Evolutionary conservation across 2,888 invertebrate species (phyloP).

Genomic region (Ectropis crepuscularia): DNA sequence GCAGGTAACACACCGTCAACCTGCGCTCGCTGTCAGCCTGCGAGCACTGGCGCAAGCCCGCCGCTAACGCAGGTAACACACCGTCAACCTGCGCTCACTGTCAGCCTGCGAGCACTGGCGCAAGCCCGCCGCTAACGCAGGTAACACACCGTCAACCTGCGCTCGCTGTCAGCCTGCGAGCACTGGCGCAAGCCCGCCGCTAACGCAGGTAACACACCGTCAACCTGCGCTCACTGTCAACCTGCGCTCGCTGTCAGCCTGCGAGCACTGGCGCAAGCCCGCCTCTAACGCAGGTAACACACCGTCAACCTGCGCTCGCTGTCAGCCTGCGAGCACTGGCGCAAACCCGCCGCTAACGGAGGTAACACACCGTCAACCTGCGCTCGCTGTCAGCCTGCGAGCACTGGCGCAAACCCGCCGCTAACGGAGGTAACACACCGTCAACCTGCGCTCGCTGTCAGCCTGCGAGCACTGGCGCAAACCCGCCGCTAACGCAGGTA

Average conservation of each 20-base stretch:
- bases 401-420: conserved; percentile 86
- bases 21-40: conserved; percentile 94
- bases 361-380: conserved; percentile 97
- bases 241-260: conserved; percentile 92
- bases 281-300: no score
- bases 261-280: conserved; percentile 88
- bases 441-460: conserved; percentile 93
- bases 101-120: conserved; percentile 93
- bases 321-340: conserved; percentile 93
- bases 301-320: conserved; percentile 97
- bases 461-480: conserved; percentile 92
- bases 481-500: no score
- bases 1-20: no score
- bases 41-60: conserved; percentile 86
- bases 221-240: conserved; percentile 98
- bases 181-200: conserved; percentile 86
- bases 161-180: conserved; percentile 93
- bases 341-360: conserved; percentile 49
- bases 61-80: no score
- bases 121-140: no score
- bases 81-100: conserved; percentile 95
- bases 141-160: conserved; percentile 97
- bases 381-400: conserved; percentile 94
- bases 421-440: no score
- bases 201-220: no score